Evolutionary conservation across 1,140 invertebrate species (phyloP).

Genomic region (Neodiprion fabricii): DNA sequence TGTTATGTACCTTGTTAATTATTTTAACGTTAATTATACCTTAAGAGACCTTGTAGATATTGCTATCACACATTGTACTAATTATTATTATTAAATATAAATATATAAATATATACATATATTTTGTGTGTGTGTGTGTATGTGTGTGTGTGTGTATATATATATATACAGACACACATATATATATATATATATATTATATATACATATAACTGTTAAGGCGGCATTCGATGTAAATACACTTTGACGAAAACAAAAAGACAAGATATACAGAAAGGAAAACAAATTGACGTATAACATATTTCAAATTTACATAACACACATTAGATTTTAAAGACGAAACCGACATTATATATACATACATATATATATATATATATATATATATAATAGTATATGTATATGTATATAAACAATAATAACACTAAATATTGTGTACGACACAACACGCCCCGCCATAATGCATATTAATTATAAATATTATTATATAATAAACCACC

Average conservation of each 20-base stretch:
- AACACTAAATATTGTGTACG: conserved; percentile 20
- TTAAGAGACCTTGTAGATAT: conserved; percentile 41
- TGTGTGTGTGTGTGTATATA: conserved; percentile 40
- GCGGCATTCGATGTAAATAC: conserved; percentile 55
- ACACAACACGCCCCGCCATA: conserved; percentile 38
- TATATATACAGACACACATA: neutral
- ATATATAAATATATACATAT: conserved; percentile 42
- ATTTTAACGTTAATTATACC: conserved; percentile 44
- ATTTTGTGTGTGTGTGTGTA: conserved; percentile 39
- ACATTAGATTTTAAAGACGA: too few relatives aligned
- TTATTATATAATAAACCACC: conserved; percentile 60
- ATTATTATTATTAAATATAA: conserved; percentile 50
- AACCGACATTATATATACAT: too few relatives aligned
- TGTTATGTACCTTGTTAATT: conserved; percentile 46
- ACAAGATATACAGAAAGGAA: neutral
- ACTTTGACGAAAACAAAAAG: conserved; percentile 25
- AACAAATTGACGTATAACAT: neutral
- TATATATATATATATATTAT: conserved; percentile 4
- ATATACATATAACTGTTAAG: conserved; percentile 48
- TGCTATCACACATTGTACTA: conserved; percentile 43
- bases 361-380: neutral
- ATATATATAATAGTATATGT: conserved; percentile 24
- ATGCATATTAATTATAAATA: conserved; percentile 60
- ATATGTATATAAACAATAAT: conserved; percentile 28
- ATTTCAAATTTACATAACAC: too few relatives aligned